Evolutionary conservation across 2,113 vertebrate genomes (phyloP).

Genomic region (Campylomormyrus tamandua): DNA sequence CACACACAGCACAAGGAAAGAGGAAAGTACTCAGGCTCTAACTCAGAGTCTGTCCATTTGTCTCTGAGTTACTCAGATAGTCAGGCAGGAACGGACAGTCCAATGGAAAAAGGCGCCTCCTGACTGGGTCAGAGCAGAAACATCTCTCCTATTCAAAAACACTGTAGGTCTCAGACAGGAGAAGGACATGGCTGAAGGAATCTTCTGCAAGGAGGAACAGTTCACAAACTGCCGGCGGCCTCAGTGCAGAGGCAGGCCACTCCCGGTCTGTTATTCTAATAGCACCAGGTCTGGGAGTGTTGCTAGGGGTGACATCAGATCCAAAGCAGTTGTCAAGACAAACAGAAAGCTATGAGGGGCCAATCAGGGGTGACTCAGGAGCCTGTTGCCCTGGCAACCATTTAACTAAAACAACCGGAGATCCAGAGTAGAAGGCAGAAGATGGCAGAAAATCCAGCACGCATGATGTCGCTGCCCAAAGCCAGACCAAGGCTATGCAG

Average conservation of each 20-base stretch:
- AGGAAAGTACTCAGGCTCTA: not conserved
- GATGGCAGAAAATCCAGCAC: slow-evolving; percentile 5
- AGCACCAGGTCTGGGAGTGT: slow-evolving; percentile 48
- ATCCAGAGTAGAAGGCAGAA: slow-evolving; percentile 21
- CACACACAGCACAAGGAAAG: not conserved
- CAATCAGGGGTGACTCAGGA: slow-evolving; percentile 26
- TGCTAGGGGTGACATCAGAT: slow-evolving; percentile 49
- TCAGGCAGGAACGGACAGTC: not conserved
- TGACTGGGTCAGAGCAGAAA: not conserved
- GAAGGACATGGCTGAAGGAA: not conserved
- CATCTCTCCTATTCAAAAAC: not conserved
- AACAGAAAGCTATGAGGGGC: slow-evolving; percentile 46
- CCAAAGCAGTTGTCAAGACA: slow-evolving; percentile 56
- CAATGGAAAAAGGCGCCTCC: not conserved
- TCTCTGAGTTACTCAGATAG: slow-evolving; percentile 17
- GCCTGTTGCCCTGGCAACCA: slow-evolving; percentile 43
- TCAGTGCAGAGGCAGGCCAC: not conserved
- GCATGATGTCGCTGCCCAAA: slow-evolving; percentile 20
- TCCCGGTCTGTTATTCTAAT: slow-evolving; percentile 29
- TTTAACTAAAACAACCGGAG: slow-evolving; percentile 42
- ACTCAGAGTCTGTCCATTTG: not conserved
- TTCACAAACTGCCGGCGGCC: not conserved
- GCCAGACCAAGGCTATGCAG: not conserved
- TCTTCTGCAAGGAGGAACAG: not conserved
- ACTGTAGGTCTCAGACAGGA: not conserved